Evolutionary conservation across 2,797 vertebrate species (phyloP), one percentile per base, ranked within the genome.

Genomic region (Setipinna tenuifilis): DNA sequence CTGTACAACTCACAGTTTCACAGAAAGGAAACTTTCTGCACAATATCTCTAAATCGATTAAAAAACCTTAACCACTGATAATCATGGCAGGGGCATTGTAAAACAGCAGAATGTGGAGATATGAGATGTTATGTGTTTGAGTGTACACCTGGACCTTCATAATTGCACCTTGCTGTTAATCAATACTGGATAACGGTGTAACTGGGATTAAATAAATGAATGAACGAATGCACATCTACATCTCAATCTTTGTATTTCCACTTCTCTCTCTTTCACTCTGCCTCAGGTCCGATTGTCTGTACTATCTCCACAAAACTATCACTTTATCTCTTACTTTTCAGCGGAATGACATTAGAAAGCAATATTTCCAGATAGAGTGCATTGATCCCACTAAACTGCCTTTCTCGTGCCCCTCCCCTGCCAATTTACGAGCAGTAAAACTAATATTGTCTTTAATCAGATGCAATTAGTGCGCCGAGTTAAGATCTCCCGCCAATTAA

Each of bases 401-500:
- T 84, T 54, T 50, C 87, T 89, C 78, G 84, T 89, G 88, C 83
- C 87, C 92, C 85, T 90, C 91, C 91, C 90, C 83, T 85, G 90
- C 91, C 95, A 95, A 95, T 95, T 96, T 94, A 92, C 93, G 89
- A 88, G 90, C 92, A 93, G 93, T 95, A 95, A 96, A 96, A 95
- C 95, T 94, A 96, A 95, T 96, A 96, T 95, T 95, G 95, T 96
- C 94, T 95, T 95, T 95, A 96, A 96, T 96, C 95, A 96, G 94
- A 96, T 95, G 92, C 95, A 96, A 96, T 96, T 96, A 96, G 93
- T 91, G 88, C 91, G 89, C 91, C 92, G 93, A 95, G 95, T 96
- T 95, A 96, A 96, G 95, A 96, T 96, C 95, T 95, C 94, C 93
- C 94, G 91, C 94, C 95, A 96, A 96, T 96, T 96, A 96, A 94